phyloP scores from a whole-genome alignment of 2,888 invertebrate genomes.

The Spodoptera exigua region DNA sequence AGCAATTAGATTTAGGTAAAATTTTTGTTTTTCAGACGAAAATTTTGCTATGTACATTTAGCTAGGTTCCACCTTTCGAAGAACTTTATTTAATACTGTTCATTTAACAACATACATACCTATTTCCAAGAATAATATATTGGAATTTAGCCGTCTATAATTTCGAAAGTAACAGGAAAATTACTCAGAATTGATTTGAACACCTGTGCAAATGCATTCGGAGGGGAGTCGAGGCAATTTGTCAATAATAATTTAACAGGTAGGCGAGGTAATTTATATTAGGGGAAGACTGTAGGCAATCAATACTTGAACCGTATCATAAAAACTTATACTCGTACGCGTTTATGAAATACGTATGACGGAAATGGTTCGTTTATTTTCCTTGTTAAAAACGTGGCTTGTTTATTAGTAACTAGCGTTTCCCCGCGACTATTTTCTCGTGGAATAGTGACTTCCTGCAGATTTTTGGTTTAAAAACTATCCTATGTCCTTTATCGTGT shows the following conservation, averaged over 20 bases:
- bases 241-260: slow-evolving; percentile 61
- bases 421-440: no score
- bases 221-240: slow-evolving; percentile 50
- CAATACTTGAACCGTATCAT: slow-evolving; percentile 37
- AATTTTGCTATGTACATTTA: slow-evolving; percentile 5
- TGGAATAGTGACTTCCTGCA: no score
- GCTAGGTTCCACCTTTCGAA: background rate
- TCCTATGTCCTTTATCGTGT: no score
- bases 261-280: slow-evolving; percentile 46
- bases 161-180: slow-evolving; percentile 19
- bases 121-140: slow-evolving; percentile 3
- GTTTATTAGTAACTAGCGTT: slow-evolving; percentile 14
- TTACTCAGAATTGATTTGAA: slow-evolving; percentile 37
- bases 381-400: slow-evolving; percentile 2
- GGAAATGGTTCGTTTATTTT: slow-evolving; percentile 11
- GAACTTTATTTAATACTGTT: slow-evolving; percentile 6
- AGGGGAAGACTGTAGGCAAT: slow-evolving; percentile 46
- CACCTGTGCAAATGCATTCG: slow-evolving; percentile 50
- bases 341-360: slow-evolving; percentile 14
- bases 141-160: slow-evolving; percentile 1
- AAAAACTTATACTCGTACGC: slow-evolving; percentile 26
- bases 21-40: slow-evolving; percentile 8
- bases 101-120: slow-evolving; percentile 10
- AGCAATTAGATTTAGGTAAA: slow-evolving; percentile 21
- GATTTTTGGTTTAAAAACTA: no score